Base-by-base conservation (phyloP, 2,113 vertebrate genomes). In the Dromas ardeola region DNA sequence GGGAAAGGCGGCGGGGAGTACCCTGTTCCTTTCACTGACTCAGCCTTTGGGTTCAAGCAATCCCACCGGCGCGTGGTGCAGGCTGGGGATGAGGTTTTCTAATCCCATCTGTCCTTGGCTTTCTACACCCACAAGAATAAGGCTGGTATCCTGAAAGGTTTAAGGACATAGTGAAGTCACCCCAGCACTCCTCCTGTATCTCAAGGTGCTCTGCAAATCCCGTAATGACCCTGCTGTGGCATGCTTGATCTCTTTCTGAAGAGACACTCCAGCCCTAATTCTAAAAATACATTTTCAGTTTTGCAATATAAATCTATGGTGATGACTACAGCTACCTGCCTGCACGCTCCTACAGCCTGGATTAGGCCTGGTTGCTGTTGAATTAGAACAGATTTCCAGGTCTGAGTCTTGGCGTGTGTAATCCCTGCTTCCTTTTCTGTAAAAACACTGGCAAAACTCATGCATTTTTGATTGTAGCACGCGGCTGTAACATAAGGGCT, bases 31-130 rank as follows among this genome's bases (percentile, higher is more conserved):
- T 79, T 17, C 2, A 22, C 89, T 38, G 47, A 21, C 74, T 69
- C 4, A 4, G 70, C 32, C n/a, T 2, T 4, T 3, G 8, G n/a
- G 16, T 34, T 84, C 21, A 26, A 45, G 63, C 63, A 12, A 8
- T 10, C 9, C 45, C 21, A 15, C 0, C 0, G 61, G 50, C 4
- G 2, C 0, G 10, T 65, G 56, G 18, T 19, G 40, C 50, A 27
- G 79, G 79, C 66, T 86, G 55, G 17, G 76, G 53, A 43, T 36
- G 71, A 66, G 43, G n/a, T 38, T 32, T 83, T 78, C 83, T 43
- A 38, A 36, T 77, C n/a, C 47, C 17, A 11, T 36, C 47, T 40
- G 7, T 19, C 65, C 61, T 10, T 11, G n/a, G 42, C 43, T 79
- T 49, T 25, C 69, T 56, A 30, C 11, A 65, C 78, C 56, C 36